These are phyloP conservation scores for Gyrodactylus salaris DNA, from an alignment of 1,140 invertebrate species.

Conservation along the genomic window DNA sequence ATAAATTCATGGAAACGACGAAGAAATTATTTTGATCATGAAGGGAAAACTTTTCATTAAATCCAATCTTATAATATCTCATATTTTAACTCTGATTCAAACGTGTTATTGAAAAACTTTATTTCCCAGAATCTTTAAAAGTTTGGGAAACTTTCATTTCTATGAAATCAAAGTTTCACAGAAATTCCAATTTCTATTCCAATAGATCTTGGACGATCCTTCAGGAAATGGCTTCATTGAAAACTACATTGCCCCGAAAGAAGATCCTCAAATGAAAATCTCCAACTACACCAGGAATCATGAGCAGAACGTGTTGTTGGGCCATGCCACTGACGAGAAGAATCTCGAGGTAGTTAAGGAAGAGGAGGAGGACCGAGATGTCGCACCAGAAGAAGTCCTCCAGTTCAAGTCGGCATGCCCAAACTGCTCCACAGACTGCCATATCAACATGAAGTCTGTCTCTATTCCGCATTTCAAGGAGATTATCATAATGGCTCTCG, in stretches of 20 bases:
- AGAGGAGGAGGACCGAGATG: slow-evolving; percentile 4
- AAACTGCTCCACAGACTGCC: slow-evolving; percentile 39
- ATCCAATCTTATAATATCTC: too few relatives aligned
- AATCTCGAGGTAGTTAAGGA: not conserved
- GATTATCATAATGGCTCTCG: slow-evolving; percentile 72
- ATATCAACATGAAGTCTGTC: slow-evolving; percentile 82
- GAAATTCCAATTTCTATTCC: slow-evolving; percentile 14
- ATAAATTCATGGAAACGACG: too few relatives aligned
- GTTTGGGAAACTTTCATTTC: too few relatives aligned
- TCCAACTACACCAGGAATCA: slow-evolving; percentile 42
- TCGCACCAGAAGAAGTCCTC: slow-evolving; percentile 36
- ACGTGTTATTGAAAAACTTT: too few relatives aligned
- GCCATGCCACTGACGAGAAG: slow-evolving; percentile 42
- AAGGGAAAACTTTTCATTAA: too few relatives aligned
- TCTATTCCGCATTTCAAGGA: slow-evolving; percentile 88
- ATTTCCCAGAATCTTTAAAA: too few relatives aligned
- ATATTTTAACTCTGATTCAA: too few relatives aligned
- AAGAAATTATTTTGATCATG: too few relatives aligned
- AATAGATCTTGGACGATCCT: slow-evolving; percentile 68
- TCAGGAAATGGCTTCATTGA: slow-evolving; percentile 85
- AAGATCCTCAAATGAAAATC: slow-evolving; percentile 36
- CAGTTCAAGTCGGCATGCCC: slow-evolving; percentile 38
- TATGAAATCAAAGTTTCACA: too few relatives aligned
- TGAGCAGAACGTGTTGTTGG: slow-evolving; percentile 76
- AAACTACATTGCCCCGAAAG: slow-evolving; percentile 36